phyloP scores from a whole-genome alignment of 2,113 vertebrate genomes.

The Xyliphius kryptos region DNA sequence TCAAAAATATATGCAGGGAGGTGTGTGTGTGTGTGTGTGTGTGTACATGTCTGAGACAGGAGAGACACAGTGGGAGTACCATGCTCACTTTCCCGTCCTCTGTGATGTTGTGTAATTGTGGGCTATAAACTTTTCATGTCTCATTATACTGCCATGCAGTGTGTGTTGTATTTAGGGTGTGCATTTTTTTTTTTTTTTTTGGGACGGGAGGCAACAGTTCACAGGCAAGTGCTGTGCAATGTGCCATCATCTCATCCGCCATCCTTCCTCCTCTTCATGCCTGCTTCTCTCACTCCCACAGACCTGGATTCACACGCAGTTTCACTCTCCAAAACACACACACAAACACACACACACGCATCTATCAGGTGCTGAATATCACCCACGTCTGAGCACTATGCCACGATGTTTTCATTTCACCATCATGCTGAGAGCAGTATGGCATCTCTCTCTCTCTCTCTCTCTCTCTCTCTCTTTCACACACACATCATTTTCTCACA shows the following conservation, averaged over 20 bases:
- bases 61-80: conserved; percentile 34
- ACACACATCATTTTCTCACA: conserved; percentile 24
- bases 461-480: conserved; percentile 7
- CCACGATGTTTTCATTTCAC: conserved; percentile 37
- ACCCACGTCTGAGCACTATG: conserved; percentile 28
- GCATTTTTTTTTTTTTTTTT: conserved; percentile 23
- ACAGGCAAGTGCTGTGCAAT: conserved; percentile 19
- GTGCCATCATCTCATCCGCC: conserved; percentile 20
- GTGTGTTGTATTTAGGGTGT: conserved; percentile 14
- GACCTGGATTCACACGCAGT: conserved; percentile 28
- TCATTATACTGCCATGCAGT: conserved; percentile 44
- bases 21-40: no score
- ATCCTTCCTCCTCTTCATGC: conserved; percentile 4
- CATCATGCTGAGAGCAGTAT: conserved; percentile 9
- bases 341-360: background rate
- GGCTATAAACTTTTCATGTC: conserved; percentile 50
- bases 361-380: conserved; percentile 28
- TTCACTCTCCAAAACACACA: conserved; percentile 6
- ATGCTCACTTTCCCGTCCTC: conserved; percentile 46
- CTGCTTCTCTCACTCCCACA: conserved; percentile 27
- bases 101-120: conserved; percentile 37
- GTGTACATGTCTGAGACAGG: no score
- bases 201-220: conserved; percentile 14
- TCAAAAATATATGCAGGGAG: no score
- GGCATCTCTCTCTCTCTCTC: background rate